Evolutionary conservation across 2,888 invertebrate genomes (phyloP).

Genomic region (Papilio gigon): DNA sequence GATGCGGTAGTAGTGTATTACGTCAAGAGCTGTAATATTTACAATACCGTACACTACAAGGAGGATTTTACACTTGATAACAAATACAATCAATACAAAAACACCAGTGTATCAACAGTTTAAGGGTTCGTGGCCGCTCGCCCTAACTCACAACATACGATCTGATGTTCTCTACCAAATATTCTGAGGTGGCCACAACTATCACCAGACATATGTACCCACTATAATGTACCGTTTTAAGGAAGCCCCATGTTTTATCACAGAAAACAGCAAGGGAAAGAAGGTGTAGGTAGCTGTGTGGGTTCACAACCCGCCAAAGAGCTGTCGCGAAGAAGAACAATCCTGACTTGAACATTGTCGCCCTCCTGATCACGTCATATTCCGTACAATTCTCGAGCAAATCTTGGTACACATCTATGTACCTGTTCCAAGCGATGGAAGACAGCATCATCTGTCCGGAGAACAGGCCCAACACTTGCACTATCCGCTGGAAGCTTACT

Average conservation of each 20-base stretch:
- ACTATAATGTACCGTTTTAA: constrained; percentile 86
- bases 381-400: constrained; percentile 85
- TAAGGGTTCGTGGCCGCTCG: not conserved
- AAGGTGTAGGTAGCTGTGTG: constrained; percentile 89
- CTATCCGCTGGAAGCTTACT: constrained; percentile 85
- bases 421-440: constrained; percentile 92
- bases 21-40: not conserved
- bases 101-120: constrained; percentile 19
- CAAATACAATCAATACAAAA: constrained; percentile 7
- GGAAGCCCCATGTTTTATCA: constrained; percentile 91
- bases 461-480: constrained; percentile 85
- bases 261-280: constrained; percentile 89
- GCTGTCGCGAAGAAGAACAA: constrained; percentile 88
- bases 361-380: constrained; percentile 78
- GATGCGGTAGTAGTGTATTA: not conserved
- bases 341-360: constrained; percentile 85
- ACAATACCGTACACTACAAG: not conserved
- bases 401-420: constrained; percentile 90
- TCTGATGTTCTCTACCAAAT: constrained; percentile 75
- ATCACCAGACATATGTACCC: constrained; percentile 87
- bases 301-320: constrained; percentile 90
- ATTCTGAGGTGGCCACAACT: constrained; percentile 87
- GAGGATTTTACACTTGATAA: not conserved
- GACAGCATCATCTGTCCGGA: constrained; percentile 88
- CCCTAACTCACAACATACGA: constrained; percentile 52